Evolutionary conservation across 2,113 vertebrate genomes (phyloP).

Genomic region (Anhinga anhinga): DNA sequence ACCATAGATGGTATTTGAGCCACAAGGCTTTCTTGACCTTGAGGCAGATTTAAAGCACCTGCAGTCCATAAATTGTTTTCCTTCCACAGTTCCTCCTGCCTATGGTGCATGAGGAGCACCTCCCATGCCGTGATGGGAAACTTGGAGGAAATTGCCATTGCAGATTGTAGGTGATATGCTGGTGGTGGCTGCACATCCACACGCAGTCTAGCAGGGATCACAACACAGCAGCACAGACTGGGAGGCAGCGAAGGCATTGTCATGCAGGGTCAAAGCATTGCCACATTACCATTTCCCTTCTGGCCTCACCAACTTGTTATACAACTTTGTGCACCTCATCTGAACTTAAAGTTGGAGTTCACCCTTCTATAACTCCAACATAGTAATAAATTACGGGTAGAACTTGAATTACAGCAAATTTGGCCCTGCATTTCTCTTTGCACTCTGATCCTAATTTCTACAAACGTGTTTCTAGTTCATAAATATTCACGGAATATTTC

Average conservation of each 20-base stretch:
- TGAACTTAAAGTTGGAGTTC: background rate
- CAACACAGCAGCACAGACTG: background rate
- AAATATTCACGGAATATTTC: constrained; percentile 24
- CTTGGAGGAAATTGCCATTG: background rate
- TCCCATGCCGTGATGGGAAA: background rate
- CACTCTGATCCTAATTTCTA: constrained; percentile 26
- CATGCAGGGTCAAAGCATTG: accelerated
- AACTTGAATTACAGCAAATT: background rate
- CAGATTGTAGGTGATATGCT: too few relatives aligned
- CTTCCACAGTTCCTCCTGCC: background rate
- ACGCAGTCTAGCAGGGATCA: too few relatives aligned
- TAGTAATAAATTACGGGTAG: background rate
- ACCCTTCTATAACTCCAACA: background rate
- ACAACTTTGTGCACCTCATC: background rate
- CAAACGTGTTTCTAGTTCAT: constrained; percentile 4
- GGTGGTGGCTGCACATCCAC: background rate
- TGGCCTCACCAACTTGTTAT: background rate
- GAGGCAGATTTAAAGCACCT: background rate
- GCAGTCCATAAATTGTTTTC: background rate
- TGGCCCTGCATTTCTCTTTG: background rate
- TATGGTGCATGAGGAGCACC: background rate
- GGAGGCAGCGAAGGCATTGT: background rate
- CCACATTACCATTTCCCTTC: background rate
- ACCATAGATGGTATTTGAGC: background rate
- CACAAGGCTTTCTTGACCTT: background rate